Conservation (phyloP, 2,888 invertebrate genomes). For the Ernsta delagoae region DNA sequence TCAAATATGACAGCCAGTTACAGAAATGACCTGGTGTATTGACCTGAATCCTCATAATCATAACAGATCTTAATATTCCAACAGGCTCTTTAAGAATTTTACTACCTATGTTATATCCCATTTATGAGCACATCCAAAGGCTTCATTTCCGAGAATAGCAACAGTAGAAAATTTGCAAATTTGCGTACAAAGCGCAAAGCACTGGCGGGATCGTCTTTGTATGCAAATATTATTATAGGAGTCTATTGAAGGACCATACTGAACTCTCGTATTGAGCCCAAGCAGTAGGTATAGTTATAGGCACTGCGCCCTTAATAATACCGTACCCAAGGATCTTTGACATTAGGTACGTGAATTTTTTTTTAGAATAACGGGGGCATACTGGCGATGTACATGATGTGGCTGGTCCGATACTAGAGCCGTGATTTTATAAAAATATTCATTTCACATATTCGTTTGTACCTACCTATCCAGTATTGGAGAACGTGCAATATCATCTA, state of each 20-base stretch:
- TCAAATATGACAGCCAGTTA: too few relatives aligned
- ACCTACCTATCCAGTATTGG: too few relatives aligned
- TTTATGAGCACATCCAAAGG: slow-evolving; percentile 42
- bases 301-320: slow-evolving; percentile 59
- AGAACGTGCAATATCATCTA: too few relatives aligned
- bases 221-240: slow-evolving; percentile 77
- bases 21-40: too few relatives aligned
- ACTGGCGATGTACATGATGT: background rate
- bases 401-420: background rate
- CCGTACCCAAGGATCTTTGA: slow-evolving; percentile 54
- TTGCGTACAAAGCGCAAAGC: slow-evolving; percentile 69
- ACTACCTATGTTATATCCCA: slow-evolving; percentile 12
- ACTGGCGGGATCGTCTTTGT: slow-evolving; percentile 68
- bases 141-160: slow-evolving; percentile 49
- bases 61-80: slow-evolving; percentile 37
- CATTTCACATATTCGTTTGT: too few relatives aligned
- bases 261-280: slow-evolving; percentile 60
- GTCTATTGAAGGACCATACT: slow-evolving; percentile 70
- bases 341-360: slow-evolving; percentile 46
- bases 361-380: background rate
- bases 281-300: slow-evolving; percentile 52
- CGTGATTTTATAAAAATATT: too few relatives aligned
- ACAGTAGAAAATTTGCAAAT: slow-evolving; percentile 68
- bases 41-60: background rate
- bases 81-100: slow-evolving; percentile 24